These are phyloP conservation scores for Pelusios castaneus DNA, from an alignment of 2,113 vertebrate species.

Conservation along the genomic window DNA sequence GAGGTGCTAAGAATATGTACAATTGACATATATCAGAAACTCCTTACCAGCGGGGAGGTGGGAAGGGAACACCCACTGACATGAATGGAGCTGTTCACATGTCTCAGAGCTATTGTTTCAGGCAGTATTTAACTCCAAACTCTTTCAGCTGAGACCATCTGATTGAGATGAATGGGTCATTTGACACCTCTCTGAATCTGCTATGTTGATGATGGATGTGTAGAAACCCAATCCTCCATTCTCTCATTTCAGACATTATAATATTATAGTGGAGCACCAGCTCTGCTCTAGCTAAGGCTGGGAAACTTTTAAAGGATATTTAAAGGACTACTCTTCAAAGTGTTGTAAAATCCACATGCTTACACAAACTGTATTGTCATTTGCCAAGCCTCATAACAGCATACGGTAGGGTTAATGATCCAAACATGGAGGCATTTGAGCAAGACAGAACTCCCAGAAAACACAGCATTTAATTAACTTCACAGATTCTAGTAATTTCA, in stretches of 20 bases:
- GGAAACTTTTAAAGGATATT: background rate
- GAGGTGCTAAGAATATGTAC: background rate
- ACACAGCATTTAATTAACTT: background rate
- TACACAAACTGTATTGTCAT: background rate
- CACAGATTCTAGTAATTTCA: background rate
- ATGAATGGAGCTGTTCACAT: background rate
- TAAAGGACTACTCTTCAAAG: background rate
- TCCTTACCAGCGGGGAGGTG: background rate
- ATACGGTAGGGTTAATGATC: background rate
- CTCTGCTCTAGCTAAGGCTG: background rate
- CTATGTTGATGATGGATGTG: background rate
- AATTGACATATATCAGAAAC: background rate
- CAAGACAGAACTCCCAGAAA: background rate
- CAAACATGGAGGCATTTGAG: background rate
- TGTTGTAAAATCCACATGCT: background rate
- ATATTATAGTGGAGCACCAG: background rate
- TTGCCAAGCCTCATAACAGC: background rate
- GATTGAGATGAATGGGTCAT: background rate
- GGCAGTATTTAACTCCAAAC: background rate
- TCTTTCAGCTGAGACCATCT: background rate
- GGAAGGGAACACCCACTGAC: background rate
- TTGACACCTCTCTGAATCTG: background rate
- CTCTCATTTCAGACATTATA: background rate
- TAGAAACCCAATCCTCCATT: background rate
- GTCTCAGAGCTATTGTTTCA: background rate